Percentiles rank a stretch among this genome's conserved stretches.
Evolutionary conservation across 2,888 invertebrate genomes (phyloP).

Genomic region (Eulithis prunata): DNA sequence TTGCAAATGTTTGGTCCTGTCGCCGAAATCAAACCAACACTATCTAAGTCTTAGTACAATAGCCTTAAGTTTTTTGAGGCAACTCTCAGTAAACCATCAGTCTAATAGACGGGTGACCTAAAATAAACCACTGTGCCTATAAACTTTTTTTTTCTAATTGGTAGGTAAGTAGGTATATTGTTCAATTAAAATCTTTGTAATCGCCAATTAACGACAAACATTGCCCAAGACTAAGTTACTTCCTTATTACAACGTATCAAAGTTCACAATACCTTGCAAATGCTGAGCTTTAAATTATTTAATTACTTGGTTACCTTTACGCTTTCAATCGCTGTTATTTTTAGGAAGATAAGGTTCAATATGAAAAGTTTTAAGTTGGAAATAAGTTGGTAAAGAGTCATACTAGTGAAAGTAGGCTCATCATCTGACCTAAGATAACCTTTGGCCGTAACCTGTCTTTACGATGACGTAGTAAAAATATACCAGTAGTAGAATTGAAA

Average conservation of each 20-base stretch:
- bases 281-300: slow-evolving; percentile 43
- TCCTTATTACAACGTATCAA: slow-evolving; percentile 43
- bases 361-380: slow-evolving; percentile 25
- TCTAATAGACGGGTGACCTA: too few species aligned
- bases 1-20: too few species aligned
- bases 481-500: slow-evolving; percentile 12
- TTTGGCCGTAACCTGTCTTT: slow-evolving; percentile 72
- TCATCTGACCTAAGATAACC: slow-evolving; percentile 74
- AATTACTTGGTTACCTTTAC: slow-evolving; percentile 35
- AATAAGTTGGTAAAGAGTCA: slow-evolving; percentile 44
- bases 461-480: slow-evolving; percentile 27
- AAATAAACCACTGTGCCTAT: too few species aligned
- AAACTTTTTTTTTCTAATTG: background rate
- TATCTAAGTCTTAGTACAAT: too few species aligned
- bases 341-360: slow-evolving; percentile 14
- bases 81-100: too few species aligned
- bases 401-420: slow-evolving; percentile 77
- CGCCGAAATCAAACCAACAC: too few species aligned
- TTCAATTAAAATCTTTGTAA: slow-evolving; percentile 8
- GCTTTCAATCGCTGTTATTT: slow-evolving; percentile 18
- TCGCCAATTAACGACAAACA: slow-evolving; percentile 30
- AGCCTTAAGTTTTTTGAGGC: too few species aligned
- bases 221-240: slow-evolving; percentile 32
- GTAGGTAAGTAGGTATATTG: background rate
- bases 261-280: slow-evolving; percentile 43